Conservation (phyloP, 2,113 vertebrate genomes). For the Brienomyrus brachyistius region DNA sequence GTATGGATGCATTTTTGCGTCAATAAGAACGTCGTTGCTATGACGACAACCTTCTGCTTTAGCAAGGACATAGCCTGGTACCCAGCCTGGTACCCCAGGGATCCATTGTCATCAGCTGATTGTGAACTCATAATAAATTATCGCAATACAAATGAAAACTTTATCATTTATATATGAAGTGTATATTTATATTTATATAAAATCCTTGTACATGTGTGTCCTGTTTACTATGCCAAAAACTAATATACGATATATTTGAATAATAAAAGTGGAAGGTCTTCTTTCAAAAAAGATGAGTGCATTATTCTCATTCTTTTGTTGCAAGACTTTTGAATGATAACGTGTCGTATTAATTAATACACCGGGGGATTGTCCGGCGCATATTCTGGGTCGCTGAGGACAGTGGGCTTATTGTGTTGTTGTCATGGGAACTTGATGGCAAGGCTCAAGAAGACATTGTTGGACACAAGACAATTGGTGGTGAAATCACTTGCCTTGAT, state of each 20-base stretch:
- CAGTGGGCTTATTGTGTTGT: constrained; percentile 28
- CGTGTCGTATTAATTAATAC: constrained; percentile 5
- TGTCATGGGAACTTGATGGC: constrained; percentile 20
- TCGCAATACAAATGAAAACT: not conserved
- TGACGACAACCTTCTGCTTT: constrained; percentile 58
- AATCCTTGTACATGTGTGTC: not conserved
- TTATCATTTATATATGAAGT: not conserved
- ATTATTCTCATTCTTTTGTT: not conserved
- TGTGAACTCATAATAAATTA: not conserved
- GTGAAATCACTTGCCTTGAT: constrained; percentile 42
- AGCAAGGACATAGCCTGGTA: constrained; percentile 44
- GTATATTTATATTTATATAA: not conserved
- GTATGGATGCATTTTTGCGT: constrained; percentile 19
- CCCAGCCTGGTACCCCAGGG: constrained; percentile 42
- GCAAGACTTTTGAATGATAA: not conserved
- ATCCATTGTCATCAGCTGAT: constrained; percentile 23
- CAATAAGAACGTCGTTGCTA: constrained; percentile 57
- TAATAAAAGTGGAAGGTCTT: not conserved
- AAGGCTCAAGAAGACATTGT: constrained; percentile 54
- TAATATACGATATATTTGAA: not conserved
- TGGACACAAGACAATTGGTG: constrained; percentile 47
- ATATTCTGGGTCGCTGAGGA: not conserved
- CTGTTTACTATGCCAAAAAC: not conserved
- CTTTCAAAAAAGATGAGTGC: not conserved
- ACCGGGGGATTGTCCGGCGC: not conserved